Conservation (phyloP, 2,888 invertebrate species). For the Nasonovia ribisnigri region DNA sequence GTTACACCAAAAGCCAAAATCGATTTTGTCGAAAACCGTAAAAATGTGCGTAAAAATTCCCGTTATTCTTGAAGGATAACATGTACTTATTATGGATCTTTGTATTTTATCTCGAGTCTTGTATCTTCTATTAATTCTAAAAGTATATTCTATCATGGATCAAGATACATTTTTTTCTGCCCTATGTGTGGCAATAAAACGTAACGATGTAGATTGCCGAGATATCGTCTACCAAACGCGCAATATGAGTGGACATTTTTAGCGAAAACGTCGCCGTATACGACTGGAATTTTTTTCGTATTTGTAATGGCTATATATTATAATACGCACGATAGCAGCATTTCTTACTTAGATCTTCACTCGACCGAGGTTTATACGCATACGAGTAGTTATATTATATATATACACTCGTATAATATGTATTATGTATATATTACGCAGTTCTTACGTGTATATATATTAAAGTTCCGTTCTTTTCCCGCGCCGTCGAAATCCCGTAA, state of each 20-base stretch:
- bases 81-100: background rate
- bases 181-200: background rate
- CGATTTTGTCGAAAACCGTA: too few relatives aligned
- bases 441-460: background rate
- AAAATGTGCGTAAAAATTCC: too few relatives aligned
- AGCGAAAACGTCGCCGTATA: background rate
- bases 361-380: background rate
- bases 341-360: background rate
- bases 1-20: too few relatives aligned
- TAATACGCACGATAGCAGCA: background rate
- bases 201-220: background rate
- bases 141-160: background rate
- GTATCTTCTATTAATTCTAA: background rate
- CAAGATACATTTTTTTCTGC: background rate
- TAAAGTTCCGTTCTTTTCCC: background rate
- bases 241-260: background rate
- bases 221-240: background rate
- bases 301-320: background rate
- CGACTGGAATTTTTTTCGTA: background rate
- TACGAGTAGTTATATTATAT: background rate
- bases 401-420: background rate
- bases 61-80: too few relatives aligned
- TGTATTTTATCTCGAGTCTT: background rate
- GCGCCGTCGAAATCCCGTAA: background rate
- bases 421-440: constrained; percentile 3